Evolutionary conservation across 2,797 vertebrate species (phyloP).

Genomic region (Halcyon leucocephala): DNA sequence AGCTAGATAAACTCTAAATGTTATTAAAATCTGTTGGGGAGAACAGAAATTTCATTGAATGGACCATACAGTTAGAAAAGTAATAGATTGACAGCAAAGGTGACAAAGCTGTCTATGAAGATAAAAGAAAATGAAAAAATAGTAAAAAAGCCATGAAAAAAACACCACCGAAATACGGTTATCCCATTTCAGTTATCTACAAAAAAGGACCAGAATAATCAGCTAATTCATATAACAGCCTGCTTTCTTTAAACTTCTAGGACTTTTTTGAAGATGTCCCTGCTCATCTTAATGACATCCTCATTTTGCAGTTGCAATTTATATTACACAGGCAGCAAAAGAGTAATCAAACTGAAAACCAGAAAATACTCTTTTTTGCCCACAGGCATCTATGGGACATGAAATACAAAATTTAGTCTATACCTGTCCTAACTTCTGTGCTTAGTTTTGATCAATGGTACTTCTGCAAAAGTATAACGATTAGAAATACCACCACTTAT

Average conservation of each 20-base stretch:
- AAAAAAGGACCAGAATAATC: neutral
- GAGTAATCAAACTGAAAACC: slow-evolving; percentile 31
- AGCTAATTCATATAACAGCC: neutral
- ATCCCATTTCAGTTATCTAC: neutral
- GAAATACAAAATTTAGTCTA: neutral
- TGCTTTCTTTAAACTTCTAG: neutral
- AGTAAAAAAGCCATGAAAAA: neutral
- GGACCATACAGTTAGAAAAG: neutral
- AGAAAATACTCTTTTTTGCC: slow-evolving; percentile 23
- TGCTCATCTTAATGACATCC: neutral
- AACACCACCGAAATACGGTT: neutral
- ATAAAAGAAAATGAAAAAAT: neutral
- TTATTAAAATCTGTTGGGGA: neutral
- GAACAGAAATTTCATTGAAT: neutral
- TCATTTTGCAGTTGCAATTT: slow-evolving; percentile 5
- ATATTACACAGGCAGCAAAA: slow-evolving; percentile 22
- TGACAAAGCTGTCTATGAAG: neutral
- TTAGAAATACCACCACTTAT: neutral
- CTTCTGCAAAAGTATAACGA: neutral
- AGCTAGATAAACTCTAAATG: neutral
- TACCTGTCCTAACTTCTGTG: neutral
- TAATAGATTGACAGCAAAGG: neutral
- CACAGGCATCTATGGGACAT: neutral
- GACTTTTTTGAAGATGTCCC: neutral
- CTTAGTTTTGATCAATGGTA: neutral